Conservation (phyloP, 2,797 vertebrate species). For the Argya squamiceps region DNA sequence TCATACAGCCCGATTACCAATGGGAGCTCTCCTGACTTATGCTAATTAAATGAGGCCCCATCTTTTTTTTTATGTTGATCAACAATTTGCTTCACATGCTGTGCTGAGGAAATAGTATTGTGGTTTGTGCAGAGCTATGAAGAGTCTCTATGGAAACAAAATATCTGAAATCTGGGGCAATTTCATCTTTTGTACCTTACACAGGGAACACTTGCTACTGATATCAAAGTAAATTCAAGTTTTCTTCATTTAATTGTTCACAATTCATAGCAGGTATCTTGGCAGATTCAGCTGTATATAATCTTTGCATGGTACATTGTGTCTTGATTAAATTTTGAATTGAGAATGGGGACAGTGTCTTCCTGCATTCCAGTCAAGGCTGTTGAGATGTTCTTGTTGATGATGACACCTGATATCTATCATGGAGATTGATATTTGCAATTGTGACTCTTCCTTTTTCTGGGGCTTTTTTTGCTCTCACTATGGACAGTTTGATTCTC, state of each 20-base stretch:
- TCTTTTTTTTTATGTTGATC: neutral
- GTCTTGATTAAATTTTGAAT: slow-evolving; percentile 21
- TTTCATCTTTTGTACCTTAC: neutral
- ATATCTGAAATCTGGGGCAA: neutral
- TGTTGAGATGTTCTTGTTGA: neutral
- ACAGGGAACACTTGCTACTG: neutral
- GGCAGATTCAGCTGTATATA: neutral
- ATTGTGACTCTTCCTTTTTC: neutral
- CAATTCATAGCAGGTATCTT: neutral
- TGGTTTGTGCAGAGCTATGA: neutral
- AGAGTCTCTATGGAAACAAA: slow-evolving; percentile 45
- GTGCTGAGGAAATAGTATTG: neutral
- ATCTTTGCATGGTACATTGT: neutral
- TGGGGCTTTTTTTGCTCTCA: neutral
- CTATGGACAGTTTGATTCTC: neutral
- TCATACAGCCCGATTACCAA: neutral
- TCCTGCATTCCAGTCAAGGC: neutral
- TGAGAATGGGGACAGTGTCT: neutral
- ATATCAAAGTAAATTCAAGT: neutral
- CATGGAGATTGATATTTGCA: slow-evolving; percentile 13
- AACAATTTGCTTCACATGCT: neutral
- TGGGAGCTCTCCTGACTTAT: neutral
- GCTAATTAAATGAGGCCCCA: neutral
- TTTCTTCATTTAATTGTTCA: neutral
- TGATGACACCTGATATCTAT: slow-evolving; percentile 2